These are phyloP conservation scores for Lepidonotus clava DNA, from an alignment of 2,888 invertebrate genomes.

Conservation along the genomic window DNA sequence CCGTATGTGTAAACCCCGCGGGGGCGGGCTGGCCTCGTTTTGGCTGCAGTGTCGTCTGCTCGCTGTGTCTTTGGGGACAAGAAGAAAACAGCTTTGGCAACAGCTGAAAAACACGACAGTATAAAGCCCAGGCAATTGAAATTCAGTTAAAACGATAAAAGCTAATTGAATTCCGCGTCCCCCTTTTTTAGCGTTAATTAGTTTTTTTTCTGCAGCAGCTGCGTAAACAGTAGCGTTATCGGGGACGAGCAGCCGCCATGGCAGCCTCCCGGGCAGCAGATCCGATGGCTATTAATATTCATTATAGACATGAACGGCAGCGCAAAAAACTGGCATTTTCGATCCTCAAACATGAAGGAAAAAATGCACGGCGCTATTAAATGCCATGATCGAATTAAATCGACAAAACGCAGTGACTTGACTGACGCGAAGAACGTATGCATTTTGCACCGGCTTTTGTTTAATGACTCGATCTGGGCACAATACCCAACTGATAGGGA, in stretches of 20 bases:
- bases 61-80: background rate
- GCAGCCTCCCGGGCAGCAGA: background rate
- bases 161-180: slow-evolving; percentile 47
- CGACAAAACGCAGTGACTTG: background rate
- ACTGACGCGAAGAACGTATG: background rate
- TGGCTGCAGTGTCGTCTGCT: background rate
- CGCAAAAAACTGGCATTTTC: background rate
- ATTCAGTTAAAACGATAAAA: slow-evolving; percentile 53
- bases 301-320: background rate
- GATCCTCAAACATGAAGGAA: background rate
- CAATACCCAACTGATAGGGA: background rate
- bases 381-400: slow-evolving; percentile 15
- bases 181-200: slow-evolving; percentile 39
- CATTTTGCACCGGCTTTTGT: slow-evolving; percentile 16
- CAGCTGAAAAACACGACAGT: slow-evolving; percentile 14
- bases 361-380: background rate
- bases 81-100: slow-evolving; percentile 20
- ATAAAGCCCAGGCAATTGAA: slow-evolving; percentile 37
- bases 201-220: slow-evolving; percentile 35
- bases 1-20: slow-evolving; percentile 23
- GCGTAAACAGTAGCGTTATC: slow-evolving; percentile 46
- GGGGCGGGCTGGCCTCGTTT: background rate
- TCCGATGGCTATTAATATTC: slow-evolving; percentile 44
- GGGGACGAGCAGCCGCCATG: background rate
- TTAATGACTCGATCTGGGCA: background rate